These are phyloP conservation scores for Pampusana beccarii DNA, from an alignment of 2,113 vertebrate genomes.

Conservation along the genomic window DNA sequence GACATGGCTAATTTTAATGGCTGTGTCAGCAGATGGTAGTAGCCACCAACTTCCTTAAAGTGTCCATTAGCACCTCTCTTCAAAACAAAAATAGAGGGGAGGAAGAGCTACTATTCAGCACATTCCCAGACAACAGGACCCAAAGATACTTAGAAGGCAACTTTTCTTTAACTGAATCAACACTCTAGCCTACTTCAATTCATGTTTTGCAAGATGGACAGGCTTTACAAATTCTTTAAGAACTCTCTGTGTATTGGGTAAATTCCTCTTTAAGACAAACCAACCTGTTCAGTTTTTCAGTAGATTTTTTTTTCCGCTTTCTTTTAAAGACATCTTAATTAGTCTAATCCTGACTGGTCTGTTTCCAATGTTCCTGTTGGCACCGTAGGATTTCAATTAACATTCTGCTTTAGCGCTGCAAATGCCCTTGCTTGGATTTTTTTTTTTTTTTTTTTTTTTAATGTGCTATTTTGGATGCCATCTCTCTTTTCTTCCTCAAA, in stretches of 20 bases:
- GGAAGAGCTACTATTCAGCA: background rate
- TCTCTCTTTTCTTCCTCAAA: constrained; percentile 62
- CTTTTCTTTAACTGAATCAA: background rate
- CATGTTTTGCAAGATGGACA: background rate
- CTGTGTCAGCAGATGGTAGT: too few relatives aligned
- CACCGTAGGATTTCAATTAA: constrained; percentile 85
- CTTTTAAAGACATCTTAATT: constrained; percentile 85
- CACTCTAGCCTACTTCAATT: background rate
- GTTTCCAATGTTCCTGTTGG: constrained; percentile 84
- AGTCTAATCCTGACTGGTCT: constrained; percentile 84
- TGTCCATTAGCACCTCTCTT: background rate
- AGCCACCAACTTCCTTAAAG: background rate
- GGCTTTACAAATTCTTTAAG: constrained; percentile 25
- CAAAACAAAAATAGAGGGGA: background rate
- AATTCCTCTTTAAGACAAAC: constrained; percentile 75
- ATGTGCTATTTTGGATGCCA: constrained; percentile 73
- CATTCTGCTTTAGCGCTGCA: constrained; percentile 75
- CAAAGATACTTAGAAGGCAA: background rate
- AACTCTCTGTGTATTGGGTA: constrained; percentile 37
- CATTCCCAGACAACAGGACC: background rate
- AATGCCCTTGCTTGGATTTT: constrained; percentile 73
- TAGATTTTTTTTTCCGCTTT: constrained; percentile 19
- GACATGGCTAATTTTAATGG: too few relatives aligned
- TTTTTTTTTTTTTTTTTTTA: constrained; percentile 48
- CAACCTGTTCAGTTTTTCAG: constrained; percentile 75